Percentiles rank a stretch among this genome's conserved stretches.
Conservation (phyloP, 2,113 vertebrate species). For the Ptilonorhynchus violaceus region DNA sequence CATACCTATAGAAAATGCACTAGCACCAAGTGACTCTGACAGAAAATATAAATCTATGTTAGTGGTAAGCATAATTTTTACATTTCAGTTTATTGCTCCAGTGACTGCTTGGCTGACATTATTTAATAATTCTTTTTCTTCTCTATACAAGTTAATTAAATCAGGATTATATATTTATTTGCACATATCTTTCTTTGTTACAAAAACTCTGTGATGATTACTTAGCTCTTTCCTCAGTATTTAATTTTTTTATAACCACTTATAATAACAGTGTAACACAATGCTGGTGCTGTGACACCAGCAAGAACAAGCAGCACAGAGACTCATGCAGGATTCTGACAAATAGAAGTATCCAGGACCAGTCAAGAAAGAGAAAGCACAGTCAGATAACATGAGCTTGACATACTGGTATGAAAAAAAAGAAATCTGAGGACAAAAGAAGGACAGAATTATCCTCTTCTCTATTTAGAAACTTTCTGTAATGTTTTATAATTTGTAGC, state of each 20-base stretch:
- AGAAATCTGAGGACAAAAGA: background rate
- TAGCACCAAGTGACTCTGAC: background rate
- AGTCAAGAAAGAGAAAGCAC: background rate
- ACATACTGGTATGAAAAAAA: background rate
- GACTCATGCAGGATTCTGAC: background rate
- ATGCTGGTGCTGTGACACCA: background rate
- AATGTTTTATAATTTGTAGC: background rate
- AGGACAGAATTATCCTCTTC: background rate
- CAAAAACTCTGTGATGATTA: background rate
- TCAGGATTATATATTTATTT: background rate
- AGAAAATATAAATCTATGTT: background rate
- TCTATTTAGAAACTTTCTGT: background rate
- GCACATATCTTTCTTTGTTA: background rate
- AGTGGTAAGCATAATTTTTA: background rate
- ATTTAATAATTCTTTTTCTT: constrained; percentile 11
- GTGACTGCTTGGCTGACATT: background rate
- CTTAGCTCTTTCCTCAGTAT: background rate
- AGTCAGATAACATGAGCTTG: background rate
- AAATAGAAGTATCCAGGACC: background rate
- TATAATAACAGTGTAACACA: background rate
- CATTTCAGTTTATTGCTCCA: background rate
- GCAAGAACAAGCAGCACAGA: background rate
- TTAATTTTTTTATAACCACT: background rate
- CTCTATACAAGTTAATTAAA: constrained; percentile 18
- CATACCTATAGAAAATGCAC: background rate